Percentiles rank a stretch among this genome's conserved stretches.
Evolutionary conservation across 2,888 invertebrate species (phyloP).

Genomic region (Heliconius cydno): DNA sequence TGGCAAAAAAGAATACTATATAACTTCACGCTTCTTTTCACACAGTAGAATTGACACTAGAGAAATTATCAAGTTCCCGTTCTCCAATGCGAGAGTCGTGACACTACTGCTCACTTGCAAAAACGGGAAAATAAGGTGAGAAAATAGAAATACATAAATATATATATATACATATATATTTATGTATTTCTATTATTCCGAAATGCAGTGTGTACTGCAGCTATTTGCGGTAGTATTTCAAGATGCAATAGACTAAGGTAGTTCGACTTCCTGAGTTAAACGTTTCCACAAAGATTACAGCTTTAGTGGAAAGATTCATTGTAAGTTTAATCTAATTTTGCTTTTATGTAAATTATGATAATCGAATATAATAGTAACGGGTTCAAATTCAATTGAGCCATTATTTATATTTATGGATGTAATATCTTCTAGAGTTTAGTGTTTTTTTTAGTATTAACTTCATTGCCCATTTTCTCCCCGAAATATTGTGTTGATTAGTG

Average conservation of each 20-base stretch:
- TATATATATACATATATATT: too few relatives aligned
- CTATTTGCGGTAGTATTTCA: slow-evolving; percentile 45
- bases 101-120: too few relatives aligned
- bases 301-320: slow-evolving; percentile 15
- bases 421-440: not conserved
- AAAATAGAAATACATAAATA: too few relatives aligned
- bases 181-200: not conserved
- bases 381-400: not conserved
- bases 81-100: too few relatives aligned
- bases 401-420: not conserved
- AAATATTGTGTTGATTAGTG: not conserved
- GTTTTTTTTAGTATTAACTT: not conserved
- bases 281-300: slow-evolving; percentile 37
- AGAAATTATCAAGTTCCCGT: too few relatives aligned
- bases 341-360: not conserved
- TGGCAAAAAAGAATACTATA: too few relatives aligned
- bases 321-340: not conserved
- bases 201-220: slow-evolving; percentile 34
- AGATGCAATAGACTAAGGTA: slow-evolving; percentile 42
- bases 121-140: too few relatives aligned
- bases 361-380: not conserved
- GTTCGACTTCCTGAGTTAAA: slow-evolving; percentile 36
- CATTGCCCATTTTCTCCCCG: not conserved
- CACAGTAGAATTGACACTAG: too few relatives aligned
- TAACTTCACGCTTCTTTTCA: too few relatives aligned